A percentile compares a stretch with the other conserved stretches of the same genome.
Evolutionary conservation across 2,113 vertebrate genomes (phyloP).

Genomic region (Oreamnos americanus): DNA sequence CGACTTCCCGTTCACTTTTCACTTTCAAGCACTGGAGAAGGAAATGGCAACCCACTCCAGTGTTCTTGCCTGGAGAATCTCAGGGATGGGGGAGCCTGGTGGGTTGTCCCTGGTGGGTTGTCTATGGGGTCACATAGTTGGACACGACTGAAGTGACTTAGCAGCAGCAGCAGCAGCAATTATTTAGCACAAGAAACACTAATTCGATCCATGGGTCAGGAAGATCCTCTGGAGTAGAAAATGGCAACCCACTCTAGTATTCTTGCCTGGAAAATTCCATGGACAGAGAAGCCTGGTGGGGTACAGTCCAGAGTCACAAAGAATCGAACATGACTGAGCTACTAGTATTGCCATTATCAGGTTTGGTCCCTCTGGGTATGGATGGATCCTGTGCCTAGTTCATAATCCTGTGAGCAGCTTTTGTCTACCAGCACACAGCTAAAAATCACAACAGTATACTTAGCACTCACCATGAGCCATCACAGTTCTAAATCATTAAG

Average conservation of each 20-base stretch:
- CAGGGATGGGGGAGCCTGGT: too few relatives aligned
- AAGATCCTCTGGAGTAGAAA: neutral
- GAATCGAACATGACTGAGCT: neutral
- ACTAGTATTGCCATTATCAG: neutral
- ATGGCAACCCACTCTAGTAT: neutral
- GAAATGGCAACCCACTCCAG: too few relatives aligned
- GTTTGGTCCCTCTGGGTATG: neutral
- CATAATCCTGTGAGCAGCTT: neutral
- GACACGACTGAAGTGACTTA: too few relatives aligned
- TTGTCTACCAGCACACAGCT: neutral
- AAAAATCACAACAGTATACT: neutral
- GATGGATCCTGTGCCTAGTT: neutral
- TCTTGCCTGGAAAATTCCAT: neutral
- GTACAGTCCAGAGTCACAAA: neutral
- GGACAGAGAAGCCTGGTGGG: neutral
- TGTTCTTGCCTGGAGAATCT: too few relatives aligned
- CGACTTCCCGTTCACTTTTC: too few relatives aligned
- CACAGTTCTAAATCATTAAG: neutral
- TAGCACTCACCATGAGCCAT: rapidly evolving
- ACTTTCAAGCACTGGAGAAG: too few relatives aligned
- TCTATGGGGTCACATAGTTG: too few relatives aligned
- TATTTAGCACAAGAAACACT: neutral
- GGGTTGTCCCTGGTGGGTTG: too few relatives aligned
- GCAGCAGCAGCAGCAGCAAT: too few relatives aligned
- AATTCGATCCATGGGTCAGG: neutral